Evolutionary conservation across 2,113 vertebrate genomes (phyloP).

Genomic region (Catharus fuscescens): DNA sequence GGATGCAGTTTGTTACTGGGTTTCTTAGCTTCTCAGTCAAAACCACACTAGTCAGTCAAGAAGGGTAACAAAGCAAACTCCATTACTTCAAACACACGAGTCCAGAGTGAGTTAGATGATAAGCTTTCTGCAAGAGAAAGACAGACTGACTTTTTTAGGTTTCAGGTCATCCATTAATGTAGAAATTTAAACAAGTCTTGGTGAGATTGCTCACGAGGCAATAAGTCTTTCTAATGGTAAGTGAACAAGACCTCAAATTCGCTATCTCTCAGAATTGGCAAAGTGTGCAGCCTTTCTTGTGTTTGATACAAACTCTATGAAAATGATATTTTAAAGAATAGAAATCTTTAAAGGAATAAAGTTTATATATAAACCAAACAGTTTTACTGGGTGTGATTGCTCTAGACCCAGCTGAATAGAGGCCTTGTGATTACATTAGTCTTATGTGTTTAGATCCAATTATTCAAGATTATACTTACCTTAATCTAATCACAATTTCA

Average conservation of each 20-base stretch:
- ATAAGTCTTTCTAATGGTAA: constrained; percentile 8
- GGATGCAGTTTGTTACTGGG: not conserved
- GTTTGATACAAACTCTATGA: not conserved
- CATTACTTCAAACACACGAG: not conserved
- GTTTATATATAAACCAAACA: not conserved
- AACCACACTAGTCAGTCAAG: not conserved
- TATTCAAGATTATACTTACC: not conserved
- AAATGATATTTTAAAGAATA: not conserved
- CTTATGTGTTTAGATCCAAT: not conserved
- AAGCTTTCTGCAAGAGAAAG: not conserved
- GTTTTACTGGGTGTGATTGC: not conserved
- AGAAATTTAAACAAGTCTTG: constrained; percentile 42
- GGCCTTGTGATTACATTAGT: not conserved
- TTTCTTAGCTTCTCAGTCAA: not conserved
- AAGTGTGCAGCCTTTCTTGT: not conserved
- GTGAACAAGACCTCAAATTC: not conserved
- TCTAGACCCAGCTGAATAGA: not conserved
- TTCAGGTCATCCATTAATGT: constrained; percentile 46
- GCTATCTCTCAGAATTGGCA: not conserved
- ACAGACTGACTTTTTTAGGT: constrained; percentile 15
- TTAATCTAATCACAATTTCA: not conserved
- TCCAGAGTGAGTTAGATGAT: not conserved
- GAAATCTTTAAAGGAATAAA: not conserved
- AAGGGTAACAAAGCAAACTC: not conserved
- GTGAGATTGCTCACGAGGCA: not conserved